phyloP scores from a whole-genome alignment of 2,797 vertebrate genomes.

The Emydoidea blandingii region DNA sequence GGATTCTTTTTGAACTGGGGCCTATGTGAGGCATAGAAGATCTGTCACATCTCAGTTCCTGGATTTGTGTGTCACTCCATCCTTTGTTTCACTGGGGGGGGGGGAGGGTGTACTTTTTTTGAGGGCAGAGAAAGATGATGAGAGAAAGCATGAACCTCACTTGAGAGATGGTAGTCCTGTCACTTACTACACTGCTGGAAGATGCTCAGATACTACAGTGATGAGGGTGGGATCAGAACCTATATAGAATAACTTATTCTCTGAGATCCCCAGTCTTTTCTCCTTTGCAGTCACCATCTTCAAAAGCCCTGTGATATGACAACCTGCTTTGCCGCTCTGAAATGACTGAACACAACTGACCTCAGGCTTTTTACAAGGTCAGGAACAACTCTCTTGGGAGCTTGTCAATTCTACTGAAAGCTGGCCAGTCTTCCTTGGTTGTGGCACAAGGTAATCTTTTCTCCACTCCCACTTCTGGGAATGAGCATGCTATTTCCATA shows the following conservation, averaged over 20 bases:
- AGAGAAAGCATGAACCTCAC: not conserved
- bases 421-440: not conserved
- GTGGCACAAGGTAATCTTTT: not conserved
- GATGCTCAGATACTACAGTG: not conserved
- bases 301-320: not conserved
- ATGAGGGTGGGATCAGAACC: fast-evolving
- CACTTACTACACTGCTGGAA: not conserved
- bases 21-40: not conserved
- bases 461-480: not conserved
- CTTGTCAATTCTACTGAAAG: not conserved
- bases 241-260: not conserved
- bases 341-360: not conserved
- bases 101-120: fast-evolving
- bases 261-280: not conserved
- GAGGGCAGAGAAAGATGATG: not conserved
- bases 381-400: not conserved
- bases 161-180: not conserved
- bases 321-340: not conserved
- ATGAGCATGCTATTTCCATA: not conserved
- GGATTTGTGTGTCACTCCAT: not conserved
- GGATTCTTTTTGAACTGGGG: not conserved
- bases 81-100: not conserved
- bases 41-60: not conserved
- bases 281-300: not conserved
- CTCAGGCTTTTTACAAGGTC: not conserved